A percentile compares a stretch with the other conserved stretches of the same genome.
phyloP scores from a whole-genome alignment of 2,113 vertebrate genomes.

The Malurus alboscapulatus region DNA sequence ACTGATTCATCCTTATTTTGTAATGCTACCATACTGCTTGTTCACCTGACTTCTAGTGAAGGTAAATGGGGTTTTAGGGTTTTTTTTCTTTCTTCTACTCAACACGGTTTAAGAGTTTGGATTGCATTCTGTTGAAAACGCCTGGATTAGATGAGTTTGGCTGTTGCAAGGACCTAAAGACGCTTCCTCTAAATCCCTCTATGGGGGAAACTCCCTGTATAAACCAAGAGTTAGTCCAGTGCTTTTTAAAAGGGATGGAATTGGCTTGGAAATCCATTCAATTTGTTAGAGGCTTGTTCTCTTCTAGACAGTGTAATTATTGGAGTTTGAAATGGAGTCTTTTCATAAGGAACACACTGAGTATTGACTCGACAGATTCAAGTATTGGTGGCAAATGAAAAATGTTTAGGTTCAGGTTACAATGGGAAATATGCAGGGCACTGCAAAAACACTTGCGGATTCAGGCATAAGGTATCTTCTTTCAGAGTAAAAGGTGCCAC shows the following conservation, averaged over 20 bases:
- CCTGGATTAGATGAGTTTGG: neutral
- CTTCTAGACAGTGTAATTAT: neutral
- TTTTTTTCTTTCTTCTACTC: neutral
- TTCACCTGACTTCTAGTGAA: neutral
- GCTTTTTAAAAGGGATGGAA: neutral
- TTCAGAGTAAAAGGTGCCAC: neutral
- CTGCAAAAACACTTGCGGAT: neutral
- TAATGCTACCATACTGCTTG: neutral
- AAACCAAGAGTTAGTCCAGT: neutral
- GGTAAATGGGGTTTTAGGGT: neutral
- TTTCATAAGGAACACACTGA: neutral
- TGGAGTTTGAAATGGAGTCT: neutral
- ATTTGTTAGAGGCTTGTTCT: neutral
- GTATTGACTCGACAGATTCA: neutral
- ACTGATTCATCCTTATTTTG: neutral
- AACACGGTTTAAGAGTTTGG: neutral
- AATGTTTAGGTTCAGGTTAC: neutral
- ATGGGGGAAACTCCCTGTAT: neutral
- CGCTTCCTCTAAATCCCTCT: neutral
- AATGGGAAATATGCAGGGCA: neutral
- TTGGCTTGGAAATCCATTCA: neutral
- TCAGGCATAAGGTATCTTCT: neutral
- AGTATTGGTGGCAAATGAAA: neutral
- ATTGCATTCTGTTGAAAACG: neutral
- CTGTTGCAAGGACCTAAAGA: neutral